Conservation (phyloP, 2,888 invertebrate genomes). For the Microctonus aethiopoides region DNA sequence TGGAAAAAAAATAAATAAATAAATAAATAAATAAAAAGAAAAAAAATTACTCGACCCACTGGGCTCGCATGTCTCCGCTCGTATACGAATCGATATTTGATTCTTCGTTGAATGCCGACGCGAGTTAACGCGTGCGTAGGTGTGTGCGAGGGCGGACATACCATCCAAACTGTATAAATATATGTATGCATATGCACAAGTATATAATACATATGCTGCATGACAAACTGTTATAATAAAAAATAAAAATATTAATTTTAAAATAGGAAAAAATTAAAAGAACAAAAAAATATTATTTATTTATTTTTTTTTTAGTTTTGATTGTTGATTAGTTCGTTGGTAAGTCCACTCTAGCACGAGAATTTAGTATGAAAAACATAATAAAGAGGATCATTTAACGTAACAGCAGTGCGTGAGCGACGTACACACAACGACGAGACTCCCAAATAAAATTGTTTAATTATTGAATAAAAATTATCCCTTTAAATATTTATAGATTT, state of each 20-base stretch:
- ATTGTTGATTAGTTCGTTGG: background rate
- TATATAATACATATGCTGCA: background rate
- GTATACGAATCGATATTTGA: conserved; percentile 13
- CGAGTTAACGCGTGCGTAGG: conserved; percentile 27
- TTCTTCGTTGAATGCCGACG: conserved; percentile 30
- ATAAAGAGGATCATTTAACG: background rate
- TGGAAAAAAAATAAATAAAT: background rate
- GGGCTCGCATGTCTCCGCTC: background rate
- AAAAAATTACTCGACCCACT: background rate
- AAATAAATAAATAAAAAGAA: too few relatives aligned
- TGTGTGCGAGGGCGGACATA: conserved; percentile 22
- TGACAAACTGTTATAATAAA: conserved; percentile 16
- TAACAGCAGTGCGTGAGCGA: conserved; percentile 27
- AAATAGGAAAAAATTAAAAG: background rate
- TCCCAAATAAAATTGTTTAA: background rate
- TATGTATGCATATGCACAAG: too few relatives aligned
- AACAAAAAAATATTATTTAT: too few relatives aligned
- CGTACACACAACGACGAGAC: conserved; percentile 14
- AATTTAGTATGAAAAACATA: background rate
- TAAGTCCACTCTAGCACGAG: conserved; percentile 13
- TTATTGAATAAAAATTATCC: background rate
- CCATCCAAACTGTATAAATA: background rate
- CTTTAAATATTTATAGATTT: background rate
- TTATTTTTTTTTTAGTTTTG: too few relatives aligned
- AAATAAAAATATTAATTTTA: background rate